Evolutionary conservation across 2,113 vertebrate species (phyloP).

Genomic region (Pterocles orientalis): DNA sequence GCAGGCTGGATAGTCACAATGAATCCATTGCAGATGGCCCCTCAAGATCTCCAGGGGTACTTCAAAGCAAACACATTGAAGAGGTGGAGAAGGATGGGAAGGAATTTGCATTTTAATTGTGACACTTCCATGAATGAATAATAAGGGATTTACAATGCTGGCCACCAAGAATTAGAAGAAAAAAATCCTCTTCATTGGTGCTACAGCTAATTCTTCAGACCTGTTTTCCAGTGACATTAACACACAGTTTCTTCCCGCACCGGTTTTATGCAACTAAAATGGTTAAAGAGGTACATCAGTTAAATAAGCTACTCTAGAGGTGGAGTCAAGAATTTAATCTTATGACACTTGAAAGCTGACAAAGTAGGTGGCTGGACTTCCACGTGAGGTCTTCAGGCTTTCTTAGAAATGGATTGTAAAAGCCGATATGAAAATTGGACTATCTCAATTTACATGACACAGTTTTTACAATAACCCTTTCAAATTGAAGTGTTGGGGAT

Average conservation of each 20-base stretch:
- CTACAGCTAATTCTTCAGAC: slow-evolving; percentile 27
- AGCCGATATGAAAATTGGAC: not conserved
- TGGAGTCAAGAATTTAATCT: not conserved
- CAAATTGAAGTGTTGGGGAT: not conserved
- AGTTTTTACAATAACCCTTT: not conserved
- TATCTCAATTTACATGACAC: not conserved
- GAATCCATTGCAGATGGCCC: not conserved
- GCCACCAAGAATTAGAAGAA: slow-evolving; percentile 29
- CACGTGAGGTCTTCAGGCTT: not conserved
- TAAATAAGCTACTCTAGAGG: not conserved
- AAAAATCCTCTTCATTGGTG: not conserved
- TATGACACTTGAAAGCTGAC: not conserved
- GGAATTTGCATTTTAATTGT: slow-evolving; percentile 61
- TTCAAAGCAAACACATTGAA: slow-evolving; percentile 29
- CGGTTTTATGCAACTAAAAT: not conserved
- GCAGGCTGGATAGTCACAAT: not conserved
- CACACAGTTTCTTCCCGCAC: not conserved
- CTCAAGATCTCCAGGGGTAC: not conserved
- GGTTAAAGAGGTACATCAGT: not conserved
- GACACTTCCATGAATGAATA: slow-evolving; percentile 35
- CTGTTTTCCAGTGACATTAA: slow-evolving; percentile 57
- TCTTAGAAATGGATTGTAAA: not conserved
- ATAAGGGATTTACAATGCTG: slow-evolving; percentile 53
- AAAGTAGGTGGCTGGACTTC: not conserved
- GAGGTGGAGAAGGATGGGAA: not conserved